A percentile compares a stretch with the other conserved stretches of the same genome.
These are phyloP conservation scores for Lophius piscatorius DNA, from an alignment of 2,113 vertebrate species.

Conservation along the genomic window DNA sequence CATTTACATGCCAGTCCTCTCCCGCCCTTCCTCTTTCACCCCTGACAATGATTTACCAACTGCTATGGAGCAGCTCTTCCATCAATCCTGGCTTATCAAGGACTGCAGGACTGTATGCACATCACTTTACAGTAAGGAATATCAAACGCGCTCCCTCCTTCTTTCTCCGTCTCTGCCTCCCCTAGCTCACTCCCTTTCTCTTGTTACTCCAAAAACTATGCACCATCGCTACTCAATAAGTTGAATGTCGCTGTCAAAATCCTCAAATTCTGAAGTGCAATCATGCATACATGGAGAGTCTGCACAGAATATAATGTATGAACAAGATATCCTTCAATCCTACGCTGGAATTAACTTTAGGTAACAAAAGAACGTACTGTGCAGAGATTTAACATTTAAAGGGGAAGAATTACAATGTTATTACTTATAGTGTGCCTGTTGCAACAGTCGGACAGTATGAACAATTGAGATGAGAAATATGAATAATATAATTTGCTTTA, in stretches of 20 bases:
- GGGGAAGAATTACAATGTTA: conserved; percentile 10
- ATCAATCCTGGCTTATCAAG: conserved; percentile 72
- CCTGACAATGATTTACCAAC: conserved; percentile 72
- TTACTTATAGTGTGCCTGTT: conserved; percentile 15
- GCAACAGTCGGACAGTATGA: conserved; percentile 13
- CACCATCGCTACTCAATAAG: conserved; percentile 62
- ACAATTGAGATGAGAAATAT: conserved; percentile 37
- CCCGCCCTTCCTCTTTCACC: conserved; percentile 24
- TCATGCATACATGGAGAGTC: conserved; percentile 36
- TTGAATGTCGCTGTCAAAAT: conserved; percentile 58
- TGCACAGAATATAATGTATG: conserved; percentile 16
- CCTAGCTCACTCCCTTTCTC: conserved; percentile 17
- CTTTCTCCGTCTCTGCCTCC: conserved; percentile 22
- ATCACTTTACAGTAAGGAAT: conserved; percentile 53
- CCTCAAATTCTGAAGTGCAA: conserved; percentile 45
- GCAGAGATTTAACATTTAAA: conserved; percentile 17
- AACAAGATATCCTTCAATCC: conserved; percentile 27
- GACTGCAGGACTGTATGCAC: conserved; percentile 68
- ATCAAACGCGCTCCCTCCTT: conserved; percentile 1
- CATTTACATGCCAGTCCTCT: conserved; percentile 13
- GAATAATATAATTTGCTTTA: conserved; percentile 39
- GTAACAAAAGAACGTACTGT: conserved; percentile 17
- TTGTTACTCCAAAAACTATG: conserved; percentile 43
- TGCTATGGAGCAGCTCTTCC: conserved; percentile 50
- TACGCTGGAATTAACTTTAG: conserved; percentile 31